These are phyloP conservation scores for Piaya cayana DNA, from an alignment of 2,113 vertebrate genomes.

Conservation along the genomic window DNA sequence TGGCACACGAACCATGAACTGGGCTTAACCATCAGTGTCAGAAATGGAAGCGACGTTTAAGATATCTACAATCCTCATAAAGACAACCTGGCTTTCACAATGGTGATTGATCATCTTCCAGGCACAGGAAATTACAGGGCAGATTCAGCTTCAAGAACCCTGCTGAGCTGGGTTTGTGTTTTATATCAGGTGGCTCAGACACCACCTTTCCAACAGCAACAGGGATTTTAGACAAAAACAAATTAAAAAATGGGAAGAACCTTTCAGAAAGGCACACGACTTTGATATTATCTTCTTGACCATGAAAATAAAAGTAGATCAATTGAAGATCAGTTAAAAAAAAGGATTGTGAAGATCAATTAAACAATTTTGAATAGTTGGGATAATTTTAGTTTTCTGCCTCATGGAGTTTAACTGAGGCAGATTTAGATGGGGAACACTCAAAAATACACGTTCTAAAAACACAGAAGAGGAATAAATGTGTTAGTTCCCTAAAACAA, in stretches of 20 bases:
- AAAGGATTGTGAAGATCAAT: background rate
- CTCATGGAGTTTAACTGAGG: background rate
- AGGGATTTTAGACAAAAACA: background rate
- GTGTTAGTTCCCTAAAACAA: background rate
- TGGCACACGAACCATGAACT: rapidly evolving
- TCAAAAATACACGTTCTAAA: background rate
- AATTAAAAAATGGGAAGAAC: background rate
- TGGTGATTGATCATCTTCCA: background rate
- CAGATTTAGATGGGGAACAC: background rate
- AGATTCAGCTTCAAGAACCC: background rate
- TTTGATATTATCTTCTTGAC: background rate
- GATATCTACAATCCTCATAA: background rate
- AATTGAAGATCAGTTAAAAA: background rate
- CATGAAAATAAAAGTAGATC: too few species aligned
- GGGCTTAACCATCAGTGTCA: rapidly evolving
- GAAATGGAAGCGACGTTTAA: background rate
- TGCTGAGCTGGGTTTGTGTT: rapidly evolving
- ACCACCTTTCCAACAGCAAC: background rate
- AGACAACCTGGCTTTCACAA: background rate
- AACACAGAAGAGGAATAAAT: background rate
- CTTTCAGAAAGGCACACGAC: background rate
- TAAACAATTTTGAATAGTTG: background rate
- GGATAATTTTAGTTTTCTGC: background rate
- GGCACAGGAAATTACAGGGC: background rate
- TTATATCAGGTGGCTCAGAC: background rate